phyloP scores from a whole-genome alignment of 2,113 vertebrate genomes.

The Tragelaphus imberbis region DNA sequence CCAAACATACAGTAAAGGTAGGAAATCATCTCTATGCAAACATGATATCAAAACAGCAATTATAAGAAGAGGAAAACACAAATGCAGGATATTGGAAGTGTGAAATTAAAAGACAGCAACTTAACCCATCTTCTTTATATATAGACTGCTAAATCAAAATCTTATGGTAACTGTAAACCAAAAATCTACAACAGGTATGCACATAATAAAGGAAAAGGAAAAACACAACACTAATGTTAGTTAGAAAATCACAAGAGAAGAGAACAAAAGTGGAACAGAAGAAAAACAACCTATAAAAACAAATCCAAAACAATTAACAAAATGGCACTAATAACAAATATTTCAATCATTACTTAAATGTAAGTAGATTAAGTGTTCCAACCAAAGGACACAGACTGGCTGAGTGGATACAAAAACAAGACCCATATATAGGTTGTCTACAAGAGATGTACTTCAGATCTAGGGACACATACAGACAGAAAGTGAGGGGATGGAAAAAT shows the following conservation, averaged over 20 bases:
- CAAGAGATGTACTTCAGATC: not conserved
- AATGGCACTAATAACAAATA: not conserved
- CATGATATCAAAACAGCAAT: not conserved
- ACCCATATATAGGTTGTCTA: not conserved
- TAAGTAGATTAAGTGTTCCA: not conserved
- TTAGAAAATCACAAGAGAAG: not conserved
- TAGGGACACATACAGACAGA: not conserved
- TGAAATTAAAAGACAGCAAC: not conserved
- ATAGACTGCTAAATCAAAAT: not conserved
- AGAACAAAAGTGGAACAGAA: not conserved
- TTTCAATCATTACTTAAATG: not conserved
- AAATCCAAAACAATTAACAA: not conserved
- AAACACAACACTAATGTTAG: not conserved
- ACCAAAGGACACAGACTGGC: not conserved
- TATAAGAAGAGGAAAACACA: not conserved
- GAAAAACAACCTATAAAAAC: not conserved
- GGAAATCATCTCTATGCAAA: not conserved
- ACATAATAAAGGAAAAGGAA: not conserved
- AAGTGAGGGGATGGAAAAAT: not conserved
- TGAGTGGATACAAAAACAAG: not conserved
- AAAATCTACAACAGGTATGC: not conserved
- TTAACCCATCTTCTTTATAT: not conserved
- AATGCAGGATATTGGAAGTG: not conserved
- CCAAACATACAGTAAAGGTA: not conserved
- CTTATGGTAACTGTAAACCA: not conserved